Base-by-base conservation (phyloP, 2,888 invertebrate species). In the Phortica okadai region DNA sequence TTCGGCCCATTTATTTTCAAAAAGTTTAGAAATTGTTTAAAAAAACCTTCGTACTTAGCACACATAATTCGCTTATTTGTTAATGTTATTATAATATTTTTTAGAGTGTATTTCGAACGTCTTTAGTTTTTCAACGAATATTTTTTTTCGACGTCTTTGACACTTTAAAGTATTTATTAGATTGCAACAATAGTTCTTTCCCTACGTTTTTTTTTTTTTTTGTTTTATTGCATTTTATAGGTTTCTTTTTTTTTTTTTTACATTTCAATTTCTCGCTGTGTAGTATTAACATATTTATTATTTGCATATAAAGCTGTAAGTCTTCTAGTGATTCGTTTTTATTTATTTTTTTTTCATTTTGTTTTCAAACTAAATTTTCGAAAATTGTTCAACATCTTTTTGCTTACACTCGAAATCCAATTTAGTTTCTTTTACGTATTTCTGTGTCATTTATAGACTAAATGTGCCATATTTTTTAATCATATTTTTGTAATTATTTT, bases 231-330 rank as follows among this genome's bases (percentile, higher is more conserved):
- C 16, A 50, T 70, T 70, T 69, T 69, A 41, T 66, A 41, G 41
- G 8, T 45, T 69, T 69, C 21, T 16, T 5, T 10, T 69, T n/a
- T n/a, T 69, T 56, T 56, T 56, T 72, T 33, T 54, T 72, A 45
- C 21, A 50, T 21, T 69, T 67, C 33, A 14, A 14, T 74, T 62
- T 14, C 14, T 50, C 45, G 64, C 58, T 44, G 58, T 44, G 74
- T 74, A 74, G 50, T 66, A 16, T 72, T 25, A 44, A 66, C n/a
- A 72, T 72, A 56, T 10, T 72, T 33, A 44, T 72, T 25, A 72
- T 73, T 80, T 85, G 86, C 84, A 82, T 86, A 84, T 89, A 89
- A 88, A 88, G 89, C 88, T 87, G 86, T 88, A 85, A 88, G 89
- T 88, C 89, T 89, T 88, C 88, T 88, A 87, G 84, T 80, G 83